Conservation (phyloP, 2,888 invertebrate species). For the Megaustenia siamemsis region DNA sequence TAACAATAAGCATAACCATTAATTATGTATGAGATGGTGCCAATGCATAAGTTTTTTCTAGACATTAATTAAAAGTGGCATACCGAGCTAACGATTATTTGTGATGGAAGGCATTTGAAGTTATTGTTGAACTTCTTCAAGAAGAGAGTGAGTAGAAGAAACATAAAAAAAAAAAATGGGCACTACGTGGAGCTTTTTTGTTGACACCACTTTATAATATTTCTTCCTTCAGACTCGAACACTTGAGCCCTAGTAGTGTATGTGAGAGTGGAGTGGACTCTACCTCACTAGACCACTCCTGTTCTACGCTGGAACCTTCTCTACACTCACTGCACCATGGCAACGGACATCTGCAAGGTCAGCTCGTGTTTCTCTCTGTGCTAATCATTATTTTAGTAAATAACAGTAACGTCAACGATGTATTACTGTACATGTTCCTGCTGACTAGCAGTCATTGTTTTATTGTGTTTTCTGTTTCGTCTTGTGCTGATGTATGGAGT, state of each 20-base stretch:
- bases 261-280: slow-evolving; percentile 20
- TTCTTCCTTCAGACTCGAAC: slow-evolving; percentile 4
- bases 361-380: neutral
- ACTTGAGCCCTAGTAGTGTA: slow-evolving; percentile 1
- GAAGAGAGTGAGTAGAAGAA: too few relatives aligned
- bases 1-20: too few relatives aligned
- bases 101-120: too few relatives aligned
- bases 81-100: too few relatives aligned
- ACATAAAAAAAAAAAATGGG: too few relatives aligned
- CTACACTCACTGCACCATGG: slow-evolving; percentile 14
- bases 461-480: neutral
- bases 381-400: too few relatives aligned
- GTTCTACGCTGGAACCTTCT: slow-evolving; percentile 34
- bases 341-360: slow-evolving; percentile 14
- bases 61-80: too few relatives aligned
- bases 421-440: neutral
- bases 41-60: too few relatives aligned
- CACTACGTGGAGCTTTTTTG: too few relatives aligned
- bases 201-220: too few relatives aligned
- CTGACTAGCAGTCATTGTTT: neutral
- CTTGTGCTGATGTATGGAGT: neutral
- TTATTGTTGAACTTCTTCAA: too few relatives aligned
- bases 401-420: neutral
- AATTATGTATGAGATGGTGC: too few relatives aligned
- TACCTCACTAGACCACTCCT: slow-evolving; percentile 27